phyloP scores from a whole-genome alignment of 2,113 vertebrate genomes.

The Ellobius talpinus region DNA sequence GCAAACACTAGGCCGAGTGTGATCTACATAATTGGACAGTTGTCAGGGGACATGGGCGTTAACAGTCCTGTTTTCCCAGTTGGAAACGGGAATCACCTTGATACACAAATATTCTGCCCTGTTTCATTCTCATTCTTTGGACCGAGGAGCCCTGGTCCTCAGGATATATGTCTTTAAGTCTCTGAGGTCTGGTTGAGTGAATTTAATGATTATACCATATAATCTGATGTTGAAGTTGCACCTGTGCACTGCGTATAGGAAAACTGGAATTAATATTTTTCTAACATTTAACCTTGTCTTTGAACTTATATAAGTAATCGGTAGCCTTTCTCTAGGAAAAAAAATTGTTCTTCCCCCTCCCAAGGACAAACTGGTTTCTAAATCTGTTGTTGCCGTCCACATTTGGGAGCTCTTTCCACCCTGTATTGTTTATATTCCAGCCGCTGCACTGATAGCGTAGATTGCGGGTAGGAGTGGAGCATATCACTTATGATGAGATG shows the following conservation, averaged over 20 bases:
- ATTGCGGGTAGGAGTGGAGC: not conserved
- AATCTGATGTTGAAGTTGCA: constrained; percentile 90
- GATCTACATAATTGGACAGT: constrained; percentile 99
- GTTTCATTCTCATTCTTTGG: constrained; percentile 91
- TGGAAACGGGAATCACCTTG: constrained; percentile 93
- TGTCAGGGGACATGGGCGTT: constrained; percentile 96
- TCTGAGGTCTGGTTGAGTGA: constrained; percentile 92
- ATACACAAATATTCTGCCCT: constrained; percentile 92
- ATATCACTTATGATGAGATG: not conserved
- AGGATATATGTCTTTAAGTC: constrained; percentile 93
- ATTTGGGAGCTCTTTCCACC: constrained; percentile 69
- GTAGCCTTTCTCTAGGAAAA: constrained; percentile 79
- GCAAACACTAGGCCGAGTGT: constrained; percentile 98
- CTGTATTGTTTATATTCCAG: constrained; percentile 60
- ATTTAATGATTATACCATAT: constrained; percentile 92
- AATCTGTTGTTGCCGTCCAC: constrained; percentile 70
- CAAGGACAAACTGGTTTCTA: constrained; percentile 55
- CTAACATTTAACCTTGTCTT: constrained; percentile 90
- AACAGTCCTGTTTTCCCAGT: constrained; percentile 92
- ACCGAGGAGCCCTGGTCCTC: constrained; percentile 89
- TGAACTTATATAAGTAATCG: constrained; percentile 87
- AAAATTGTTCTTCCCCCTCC: constrained; percentile 78
- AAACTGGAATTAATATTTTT: constrained; percentile 91
- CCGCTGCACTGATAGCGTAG: not conserved
- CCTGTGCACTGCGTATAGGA: constrained; percentile 92